phyloP scores from a whole-genome alignment of 2,797 vertebrate species.

The Pangasius sanitwongsei region DNA sequence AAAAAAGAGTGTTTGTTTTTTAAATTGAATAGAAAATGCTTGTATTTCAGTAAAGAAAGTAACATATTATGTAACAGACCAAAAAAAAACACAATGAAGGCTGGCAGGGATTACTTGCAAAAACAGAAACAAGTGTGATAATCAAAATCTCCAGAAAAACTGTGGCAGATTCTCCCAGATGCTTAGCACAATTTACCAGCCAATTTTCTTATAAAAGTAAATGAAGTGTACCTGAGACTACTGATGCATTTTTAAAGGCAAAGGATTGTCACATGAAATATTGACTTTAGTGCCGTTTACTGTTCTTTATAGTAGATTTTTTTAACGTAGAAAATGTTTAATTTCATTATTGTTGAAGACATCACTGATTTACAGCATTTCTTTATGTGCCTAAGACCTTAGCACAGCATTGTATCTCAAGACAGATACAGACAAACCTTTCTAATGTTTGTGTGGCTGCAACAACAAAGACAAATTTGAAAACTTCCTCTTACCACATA shows the following conservation, averaged over 20 bases:
- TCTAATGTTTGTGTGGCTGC: not conserved
- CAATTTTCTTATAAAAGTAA: not conserved
- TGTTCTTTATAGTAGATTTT: not conserved
- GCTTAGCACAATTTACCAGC: not conserved
- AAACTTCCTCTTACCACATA: constrained; percentile 10
- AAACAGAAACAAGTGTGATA: not conserved
- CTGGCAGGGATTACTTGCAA: not conserved
- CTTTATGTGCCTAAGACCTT: not conserved
- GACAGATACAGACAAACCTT: not conserved
- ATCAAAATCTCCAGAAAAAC: not conserved
- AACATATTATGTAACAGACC: not conserved
- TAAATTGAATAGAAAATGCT: not conserved
- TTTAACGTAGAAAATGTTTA: not conserved
- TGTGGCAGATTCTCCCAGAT: not conserved
- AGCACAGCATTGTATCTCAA: not conserved
- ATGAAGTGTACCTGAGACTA: not conserved
- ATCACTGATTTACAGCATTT: not conserved
- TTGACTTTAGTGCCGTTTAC: not conserved
- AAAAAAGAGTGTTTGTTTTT: no score
- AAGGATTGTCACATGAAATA: not conserved
- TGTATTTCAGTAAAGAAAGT: not conserved
- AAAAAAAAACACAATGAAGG: not conserved
- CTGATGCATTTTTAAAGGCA: not conserved
- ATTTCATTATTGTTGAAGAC: not conserved
- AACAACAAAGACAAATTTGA: not conserved